These are phyloP conservation scores for Syrmaticus mikado DNA, from an alignment of 2,113 vertebrate species.

Conservation along the genomic window DNA sequence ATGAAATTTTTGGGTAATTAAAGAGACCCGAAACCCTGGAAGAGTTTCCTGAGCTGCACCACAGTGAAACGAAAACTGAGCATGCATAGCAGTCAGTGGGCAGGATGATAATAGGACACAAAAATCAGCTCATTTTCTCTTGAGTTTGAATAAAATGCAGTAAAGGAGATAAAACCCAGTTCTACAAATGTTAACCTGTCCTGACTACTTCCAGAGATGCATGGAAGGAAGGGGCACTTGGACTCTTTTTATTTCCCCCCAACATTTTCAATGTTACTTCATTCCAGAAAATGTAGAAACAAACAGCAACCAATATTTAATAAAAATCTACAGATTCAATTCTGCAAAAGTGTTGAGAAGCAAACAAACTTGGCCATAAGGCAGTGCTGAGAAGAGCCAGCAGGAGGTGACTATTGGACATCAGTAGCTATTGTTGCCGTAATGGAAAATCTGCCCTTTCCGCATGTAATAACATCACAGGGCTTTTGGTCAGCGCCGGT, in stretches of 20 bases:
- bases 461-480: background rate
- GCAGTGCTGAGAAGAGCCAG: background rate
- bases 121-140: background rate
- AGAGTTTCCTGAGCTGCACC: background rate
- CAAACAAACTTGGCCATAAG: background rate
- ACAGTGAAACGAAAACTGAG: background rate
- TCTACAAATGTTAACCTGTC: conserved; percentile 7
- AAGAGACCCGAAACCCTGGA: conserved; percentile 24
- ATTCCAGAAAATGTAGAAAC: background rate
- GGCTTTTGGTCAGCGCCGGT: background rate
- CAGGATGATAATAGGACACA: background rate
- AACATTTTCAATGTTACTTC: background rate
- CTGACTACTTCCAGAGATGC: background rate
- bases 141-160: background rate
- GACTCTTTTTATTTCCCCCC: background rate
- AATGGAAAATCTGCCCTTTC: background rate
- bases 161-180: background rate
- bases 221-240: background rate
- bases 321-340: background rate
- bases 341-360: background rate
- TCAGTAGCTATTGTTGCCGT: background rate
- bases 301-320: background rate
- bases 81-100: background rate
- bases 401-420: conserved; percentile 3
- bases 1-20: conserved; percentile 22